phyloP scores from a whole-genome alignment of 1,140 invertebrate species.

The Heliconius eleuchia region DNA sequence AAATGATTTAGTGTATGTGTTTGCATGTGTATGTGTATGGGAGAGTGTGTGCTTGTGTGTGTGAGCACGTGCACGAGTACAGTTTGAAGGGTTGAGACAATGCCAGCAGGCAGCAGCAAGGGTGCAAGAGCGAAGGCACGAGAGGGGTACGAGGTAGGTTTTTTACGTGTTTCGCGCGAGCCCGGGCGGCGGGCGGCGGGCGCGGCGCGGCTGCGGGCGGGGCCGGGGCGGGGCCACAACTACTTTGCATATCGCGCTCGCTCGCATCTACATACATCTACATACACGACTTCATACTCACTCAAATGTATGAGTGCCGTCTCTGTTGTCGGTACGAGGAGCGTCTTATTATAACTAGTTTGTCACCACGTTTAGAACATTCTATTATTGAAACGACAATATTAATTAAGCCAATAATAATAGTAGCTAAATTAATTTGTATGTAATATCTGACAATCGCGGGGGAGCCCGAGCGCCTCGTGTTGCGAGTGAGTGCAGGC shows the following conservation, averaged over 20 bases:
- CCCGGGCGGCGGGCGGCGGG: slow-evolving; percentile 37
- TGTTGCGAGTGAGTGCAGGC: not conserved
- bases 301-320: not conserved
- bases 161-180: slow-evolving; percentile 42
- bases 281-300: slow-evolving; percentile 10
- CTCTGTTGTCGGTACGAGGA: not conserved
- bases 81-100: slow-evolving; percentile 40
- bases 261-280: slow-evolving; percentile 37
- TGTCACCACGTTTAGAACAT: not conserved
- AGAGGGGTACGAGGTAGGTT: slow-evolving; percentile 27
- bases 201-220: slow-evolving; percentile 32
- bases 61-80: slow-evolving; percentile 40
- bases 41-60: slow-evolving; percentile 25
- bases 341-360: not conserved
- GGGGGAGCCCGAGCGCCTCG: not conserved
- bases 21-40: slow-evolving; percentile 11
- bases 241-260: slow-evolving; percentile 54
- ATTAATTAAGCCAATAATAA: too few relatives aligned
- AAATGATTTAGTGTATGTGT: slow-evolving; percentile 19
- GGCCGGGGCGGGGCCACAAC: slow-evolving; percentile 30
- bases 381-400: not conserved
- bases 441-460: too few relatives aligned
- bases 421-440: too few relatives aligned
- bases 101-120: slow-evolving; percentile 17
- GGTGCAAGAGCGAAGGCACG: slow-evolving; percentile 21